Evolutionary conservation across 2,797 vertebrate species (phyloP), one percentile per base, ranked within the genome.

Genomic region (Pangasius larnaudii): DNA sequence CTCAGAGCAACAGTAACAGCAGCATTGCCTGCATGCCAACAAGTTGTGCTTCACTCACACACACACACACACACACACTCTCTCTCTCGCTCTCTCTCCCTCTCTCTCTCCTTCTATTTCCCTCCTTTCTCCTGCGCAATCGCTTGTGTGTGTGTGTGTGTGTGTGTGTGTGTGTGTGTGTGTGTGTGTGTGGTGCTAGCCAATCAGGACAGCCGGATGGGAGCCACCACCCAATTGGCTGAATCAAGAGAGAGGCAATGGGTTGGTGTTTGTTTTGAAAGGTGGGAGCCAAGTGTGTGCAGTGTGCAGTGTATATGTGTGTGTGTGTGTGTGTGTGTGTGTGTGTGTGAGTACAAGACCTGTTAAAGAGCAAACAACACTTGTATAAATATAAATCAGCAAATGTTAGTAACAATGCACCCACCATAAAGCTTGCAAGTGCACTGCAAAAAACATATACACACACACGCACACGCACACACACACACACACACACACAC

Each of bases 191-290:
- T 75, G 65, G 87, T 84, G 85, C 87, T 71, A 87, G 85, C 93
- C 93, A 94, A 94, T 94, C 91, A 91, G 89, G 81, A 51, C n/a
- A 46, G 63, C 65, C 85, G 78, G 86, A 88, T 85, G 88, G 78
- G 63, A 91, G 58, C 83, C 81, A 75, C 75, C 83, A 89, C 86
- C 92, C 92, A 92, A 92, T 93, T 88, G 86, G 63, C 82, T 75
- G 49, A 83, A 88, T 88, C 67, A 85, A 56, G 83, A 89, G 80
- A 46, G 65, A 90, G 87, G 83, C 83, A 79, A 78, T 86, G 87
- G 86, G 87, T 84, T 88, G 79, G 63, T 89, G 87, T 91, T 87
- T 88, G 88, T 91, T 92, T 92, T 91, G 88, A 92, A 92, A 92
- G 89, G 79, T 85, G 67, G 61, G 86, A 53, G 87, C 77, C 75